Base-by-base conservation (phyloP, 2,888 invertebrate genomes). In the Cantharis flavilabris region DNA sequence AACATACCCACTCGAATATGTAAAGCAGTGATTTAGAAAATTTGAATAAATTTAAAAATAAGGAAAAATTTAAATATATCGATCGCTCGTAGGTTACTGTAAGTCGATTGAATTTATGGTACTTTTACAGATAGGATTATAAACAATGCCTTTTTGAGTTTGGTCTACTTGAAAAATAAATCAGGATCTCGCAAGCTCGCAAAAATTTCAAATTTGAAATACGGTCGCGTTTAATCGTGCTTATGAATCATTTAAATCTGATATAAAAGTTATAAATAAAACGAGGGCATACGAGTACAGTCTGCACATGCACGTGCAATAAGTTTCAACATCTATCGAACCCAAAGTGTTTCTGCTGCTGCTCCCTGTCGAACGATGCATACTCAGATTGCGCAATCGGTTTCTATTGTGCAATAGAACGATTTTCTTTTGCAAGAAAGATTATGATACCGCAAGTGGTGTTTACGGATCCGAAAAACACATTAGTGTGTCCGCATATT, bases 221-320 rank as follows among this genome's bases (percentile, higher is more conserved):
- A 82, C 79, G 80, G 82, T 76, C 79, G 78, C 76, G 80, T 81
- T 81, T 83, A 85, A 85, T 84, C 83, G 83, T 82, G 75, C 76
- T 84, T 80, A 84, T 85, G 84, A 84, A 84, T 84, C 84, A 84
- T 84, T 83, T 83, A 83, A 84, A 84, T 85, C 83, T 80, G 79
- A 79, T 80, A 81, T 76, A 82, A 81, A 78, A 78, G 81, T 83
- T 83, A 83, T 83, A 83, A 82, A 83, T 83, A 83, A 80, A 80
- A 77, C 81, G 75, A 64, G 62, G 69, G 72, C 75, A 72, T 75
- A 77, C 74, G 71, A 76, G 73, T 79, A 73, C 73, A 71, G 69
- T 67, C 69, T 75, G 71, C 72, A 73, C 72, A 73, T 79, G 80
- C 80, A 80, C 79, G 80, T 81, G 78, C 77, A 78, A 79, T 79